These are phyloP conservation scores for Mechanitis mazaeus DNA, from an alignment of 2,888 invertebrate species.

Conservation along the genomic window DNA sequence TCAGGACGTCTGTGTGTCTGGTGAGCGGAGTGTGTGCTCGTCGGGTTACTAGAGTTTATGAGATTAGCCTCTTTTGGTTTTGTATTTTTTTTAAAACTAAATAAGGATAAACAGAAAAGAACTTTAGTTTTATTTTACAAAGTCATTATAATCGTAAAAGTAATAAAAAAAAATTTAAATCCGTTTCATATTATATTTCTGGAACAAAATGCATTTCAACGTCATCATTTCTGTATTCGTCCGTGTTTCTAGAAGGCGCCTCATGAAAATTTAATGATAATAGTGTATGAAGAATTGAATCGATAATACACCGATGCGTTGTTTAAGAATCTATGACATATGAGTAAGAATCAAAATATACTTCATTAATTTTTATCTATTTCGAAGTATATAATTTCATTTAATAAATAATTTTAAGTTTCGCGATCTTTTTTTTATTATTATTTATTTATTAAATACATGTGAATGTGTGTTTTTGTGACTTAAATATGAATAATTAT, in stretches of 20 bases:
- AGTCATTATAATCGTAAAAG: no score
- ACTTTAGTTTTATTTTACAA: no score
- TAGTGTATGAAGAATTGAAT: slow-evolving; percentile 35
- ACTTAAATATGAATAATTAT: no score
- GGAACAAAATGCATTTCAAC: slow-evolving; percentile 7
- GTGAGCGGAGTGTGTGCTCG: slow-evolving; percentile 16
- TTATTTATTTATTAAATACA: no score
- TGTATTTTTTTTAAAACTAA: not conserved
- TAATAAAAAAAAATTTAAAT: no score
- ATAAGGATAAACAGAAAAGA: no score
- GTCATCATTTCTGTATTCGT: slow-evolving; percentile 22
- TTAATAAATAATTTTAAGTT: no score
- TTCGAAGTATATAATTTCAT: no score
- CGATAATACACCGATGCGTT: slow-evolving; percentile 37
- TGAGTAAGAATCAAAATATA: slow-evolving; percentile 24
- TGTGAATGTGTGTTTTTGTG: no score
- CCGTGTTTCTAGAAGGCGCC: slow-evolving; percentile 31
- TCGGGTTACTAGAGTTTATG: slow-evolving; percentile 9
- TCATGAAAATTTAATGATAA: slow-evolving; percentile 45
- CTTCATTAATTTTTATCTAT: slow-evolving; percentile 11
- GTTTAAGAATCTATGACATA: slow-evolving; percentile 30
- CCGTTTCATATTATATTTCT: no score
- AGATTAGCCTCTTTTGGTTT: not conserved
- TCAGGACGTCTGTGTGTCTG: slow-evolving; percentile 22
- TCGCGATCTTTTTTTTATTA: no score